Percentiles rank a stretch among this genome's conserved stretches.
These are phyloP conservation scores for Dendrophyllia cribrosa DNA, from an alignment of 64 coral and sea anemone genomes.

Conservation along the genomic window DNA sequence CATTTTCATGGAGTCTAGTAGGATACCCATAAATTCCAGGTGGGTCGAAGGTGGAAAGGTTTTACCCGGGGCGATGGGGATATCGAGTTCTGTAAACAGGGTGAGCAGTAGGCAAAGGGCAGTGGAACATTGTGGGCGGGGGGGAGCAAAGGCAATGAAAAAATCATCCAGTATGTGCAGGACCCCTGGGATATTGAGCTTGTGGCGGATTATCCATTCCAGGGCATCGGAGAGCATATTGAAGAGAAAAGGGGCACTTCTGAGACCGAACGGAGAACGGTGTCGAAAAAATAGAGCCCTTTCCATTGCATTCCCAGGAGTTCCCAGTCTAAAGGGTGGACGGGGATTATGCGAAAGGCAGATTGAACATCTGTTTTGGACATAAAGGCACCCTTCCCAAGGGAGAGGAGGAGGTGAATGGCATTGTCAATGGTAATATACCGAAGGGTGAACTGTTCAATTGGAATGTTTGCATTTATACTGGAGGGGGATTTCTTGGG, in stretches of 20 bases:
- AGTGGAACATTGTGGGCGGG: not conserved
- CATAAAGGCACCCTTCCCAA: conserved; percentile 28
- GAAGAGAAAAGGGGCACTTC: not conserved
- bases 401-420: not conserved
- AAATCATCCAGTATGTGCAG: conserved; percentile 44
- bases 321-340: conserved; percentile 45
- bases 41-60: not conserved
- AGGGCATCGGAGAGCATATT: conserved; percentile 20
- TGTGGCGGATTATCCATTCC: conserved; percentile 3
- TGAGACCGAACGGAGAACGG: not conserved
- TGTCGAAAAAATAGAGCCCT: conserved; percentile 32
- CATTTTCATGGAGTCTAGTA: too few species aligned
- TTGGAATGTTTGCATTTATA: conserved; percentile 12
- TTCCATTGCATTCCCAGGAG: conserved; percentile 32
- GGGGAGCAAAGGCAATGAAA: not conserved
- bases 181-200: not conserved
- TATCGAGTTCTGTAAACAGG: not conserved
- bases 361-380: conserved; percentile 31
- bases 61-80: not conserved
- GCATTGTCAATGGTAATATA: conserved; percentile 25
- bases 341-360: not conserved
- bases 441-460: not conserved
- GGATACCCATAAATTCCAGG: too few species aligned
- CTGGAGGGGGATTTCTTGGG: not conserved
- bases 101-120: not conserved